A percentile compares a stretch with the other conserved stretches of the same genome.
These are phyloP conservation scores for Anhinga rufa DNA, from an alignment of 2,113 vertebrate genomes.

Conservation along the genomic window DNA sequence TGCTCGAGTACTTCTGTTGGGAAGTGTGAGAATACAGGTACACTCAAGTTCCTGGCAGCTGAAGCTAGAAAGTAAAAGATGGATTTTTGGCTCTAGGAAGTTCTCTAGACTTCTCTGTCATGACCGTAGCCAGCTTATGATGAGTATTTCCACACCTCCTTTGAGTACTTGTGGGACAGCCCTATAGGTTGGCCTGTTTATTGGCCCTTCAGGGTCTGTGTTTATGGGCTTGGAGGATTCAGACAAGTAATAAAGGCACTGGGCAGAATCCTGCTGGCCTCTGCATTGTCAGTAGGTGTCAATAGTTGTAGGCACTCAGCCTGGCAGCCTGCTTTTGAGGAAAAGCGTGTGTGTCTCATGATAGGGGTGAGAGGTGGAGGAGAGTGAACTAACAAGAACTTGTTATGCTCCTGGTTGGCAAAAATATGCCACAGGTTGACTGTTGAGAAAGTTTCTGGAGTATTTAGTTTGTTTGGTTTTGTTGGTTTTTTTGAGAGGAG, in stretches of 20 bases:
- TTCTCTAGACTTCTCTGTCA: not conserved
- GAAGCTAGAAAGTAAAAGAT: not conserved
- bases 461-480: not conserved
- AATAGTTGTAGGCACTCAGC: not conserved
- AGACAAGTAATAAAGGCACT: not conserved
- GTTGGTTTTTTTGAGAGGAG: not conserved
- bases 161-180: not conserved
- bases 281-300: not conserved
- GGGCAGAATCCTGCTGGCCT: not conserved
- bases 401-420: not conserved
- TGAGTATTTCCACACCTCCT: not conserved
- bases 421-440: not conserved
- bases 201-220: not conserved
- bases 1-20: not conserved
- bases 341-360: not conserved
- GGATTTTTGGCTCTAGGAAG: not conserved
- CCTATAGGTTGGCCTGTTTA: not conserved
- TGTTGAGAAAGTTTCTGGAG: not conserved
- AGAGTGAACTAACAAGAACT: not conserved
- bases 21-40: not conserved
- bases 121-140: not conserved
- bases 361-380: not conserved
- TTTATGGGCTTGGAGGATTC: not conserved
- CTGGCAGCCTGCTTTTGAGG: not conserved
- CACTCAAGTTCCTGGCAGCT: not conserved